phyloP scores from a whole-genome alignment of 2,797 vertebrate species.

The Myotis vivesi region DNA sequence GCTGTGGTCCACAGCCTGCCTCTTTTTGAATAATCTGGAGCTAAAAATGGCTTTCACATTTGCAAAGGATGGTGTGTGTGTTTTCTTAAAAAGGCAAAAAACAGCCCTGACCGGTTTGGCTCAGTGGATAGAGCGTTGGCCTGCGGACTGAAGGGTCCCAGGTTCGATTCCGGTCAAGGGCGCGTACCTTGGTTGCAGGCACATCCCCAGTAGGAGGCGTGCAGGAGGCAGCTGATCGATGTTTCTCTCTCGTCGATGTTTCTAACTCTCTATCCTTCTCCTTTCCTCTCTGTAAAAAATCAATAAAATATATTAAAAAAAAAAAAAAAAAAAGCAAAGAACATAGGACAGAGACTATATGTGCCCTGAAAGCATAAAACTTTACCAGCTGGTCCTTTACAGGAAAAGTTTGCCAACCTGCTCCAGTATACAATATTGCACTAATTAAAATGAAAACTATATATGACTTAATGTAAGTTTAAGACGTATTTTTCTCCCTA shows the following conservation, averaged over 20 bases:
- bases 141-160: too few relatives aligned
- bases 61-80: background rate
- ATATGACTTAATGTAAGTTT: background rate
- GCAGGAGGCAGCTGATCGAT: too few relatives aligned
- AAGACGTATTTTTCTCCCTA: background rate
- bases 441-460: background rate
- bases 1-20: background rate
- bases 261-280: too few relatives aligned
- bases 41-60: background rate
- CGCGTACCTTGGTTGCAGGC: too few relatives aligned
- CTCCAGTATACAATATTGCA: background rate
- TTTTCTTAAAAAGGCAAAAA: background rate
- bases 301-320: too few relatives aligned
- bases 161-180: too few relatives aligned
- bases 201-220: too few relatives aligned
- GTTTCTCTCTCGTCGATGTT: too few relatives aligned
- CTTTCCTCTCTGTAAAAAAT: too few relatives aligned
- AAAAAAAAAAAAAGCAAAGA: background rate
- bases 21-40: background rate
- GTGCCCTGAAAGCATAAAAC: background rate
- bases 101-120: too few relatives aligned
- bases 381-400: background rate
- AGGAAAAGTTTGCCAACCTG: background rate
- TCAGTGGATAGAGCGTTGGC: too few relatives aligned
- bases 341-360: background rate